phyloP scores from a whole-genome alignment of 2,888 invertebrate species.

The Aphodius sticticus region DNA sequence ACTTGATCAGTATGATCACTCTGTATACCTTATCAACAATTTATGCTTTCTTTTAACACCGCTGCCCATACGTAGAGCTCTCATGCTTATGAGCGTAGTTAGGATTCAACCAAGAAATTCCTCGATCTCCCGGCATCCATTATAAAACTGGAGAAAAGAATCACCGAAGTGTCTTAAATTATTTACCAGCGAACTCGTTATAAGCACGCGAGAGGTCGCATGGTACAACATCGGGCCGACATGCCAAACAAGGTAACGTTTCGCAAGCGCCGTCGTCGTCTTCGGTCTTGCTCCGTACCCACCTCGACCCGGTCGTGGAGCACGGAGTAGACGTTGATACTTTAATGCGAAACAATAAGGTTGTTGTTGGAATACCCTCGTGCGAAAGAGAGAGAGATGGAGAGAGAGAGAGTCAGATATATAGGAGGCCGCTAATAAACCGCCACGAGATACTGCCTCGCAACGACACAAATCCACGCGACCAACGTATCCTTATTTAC shows the following conservation, averaged over 20 bases:
- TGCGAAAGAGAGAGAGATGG: background rate
- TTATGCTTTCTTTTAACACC: too few species aligned
- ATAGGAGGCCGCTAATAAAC: constrained; percentile 15
- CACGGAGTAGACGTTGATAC: background rate
- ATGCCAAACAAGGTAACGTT: constrained; percentile 4
- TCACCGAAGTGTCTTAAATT: background rate
- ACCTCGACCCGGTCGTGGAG: background rate
- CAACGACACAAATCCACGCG: constrained; percentile 21
- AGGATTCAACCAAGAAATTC: background rate
- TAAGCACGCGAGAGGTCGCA: constrained; percentile 4
- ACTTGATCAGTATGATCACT: too few species aligned
- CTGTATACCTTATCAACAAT: too few species aligned
- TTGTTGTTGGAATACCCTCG: background rate
- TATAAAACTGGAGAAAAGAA: background rate
- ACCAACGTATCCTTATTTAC: constrained; percentile 23
- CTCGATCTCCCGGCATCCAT: background rate
- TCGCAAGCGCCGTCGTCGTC: background rate
- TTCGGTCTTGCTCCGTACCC: background rate
- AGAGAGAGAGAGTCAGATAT: background rate
- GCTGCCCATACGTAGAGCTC: too few species aligned
- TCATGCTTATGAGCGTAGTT: too few species aligned
- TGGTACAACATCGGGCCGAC: background rate
- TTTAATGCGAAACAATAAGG: constrained; percentile 4
- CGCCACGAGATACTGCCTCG: constrained; percentile 14
- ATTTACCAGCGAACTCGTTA: background rate